Conservation (phyloP, 2,888 invertebrate genomes). For the Magallana nippona region DNA sequence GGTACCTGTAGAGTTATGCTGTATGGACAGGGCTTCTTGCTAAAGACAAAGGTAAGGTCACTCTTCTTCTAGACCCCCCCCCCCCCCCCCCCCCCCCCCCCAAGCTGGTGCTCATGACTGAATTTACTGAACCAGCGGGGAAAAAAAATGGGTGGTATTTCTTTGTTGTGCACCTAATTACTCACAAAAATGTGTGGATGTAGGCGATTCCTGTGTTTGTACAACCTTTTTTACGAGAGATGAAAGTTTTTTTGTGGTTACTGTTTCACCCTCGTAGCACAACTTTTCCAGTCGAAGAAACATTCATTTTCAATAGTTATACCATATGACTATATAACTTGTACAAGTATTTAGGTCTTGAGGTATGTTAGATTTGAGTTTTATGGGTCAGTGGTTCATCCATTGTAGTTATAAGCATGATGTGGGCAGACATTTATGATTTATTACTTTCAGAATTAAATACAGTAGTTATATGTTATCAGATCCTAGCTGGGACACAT, state of each 20-base stretch:
- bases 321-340: not conserved
- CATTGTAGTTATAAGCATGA: no score
- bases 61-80: no score
- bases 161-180: conserved; percentile 22
- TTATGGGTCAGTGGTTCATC: no score
- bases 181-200: conserved; percentile 10
- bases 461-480: no score
- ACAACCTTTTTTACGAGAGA: not conserved
- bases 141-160: conserved; percentile 1
- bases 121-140: not conserved
- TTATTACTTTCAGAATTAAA: no score
- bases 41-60: no score
- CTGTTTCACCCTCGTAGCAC: not conserved
- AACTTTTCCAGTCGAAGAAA: not conserved
- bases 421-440: no score
- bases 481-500: no score
- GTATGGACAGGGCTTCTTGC: no score
- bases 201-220: not conserved
- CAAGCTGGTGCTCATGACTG: not conserved
- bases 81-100: no score
- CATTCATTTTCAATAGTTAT: not conserved
- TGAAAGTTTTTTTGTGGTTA: not conserved
- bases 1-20: no score
- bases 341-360: not conserved
- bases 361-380: not conserved